Evolutionary conservation across 2,797 vertebrate species (phyloP), one percentile per base, ranked within the genome.

Genomic region (Micrastur ruficollis): DNA sequence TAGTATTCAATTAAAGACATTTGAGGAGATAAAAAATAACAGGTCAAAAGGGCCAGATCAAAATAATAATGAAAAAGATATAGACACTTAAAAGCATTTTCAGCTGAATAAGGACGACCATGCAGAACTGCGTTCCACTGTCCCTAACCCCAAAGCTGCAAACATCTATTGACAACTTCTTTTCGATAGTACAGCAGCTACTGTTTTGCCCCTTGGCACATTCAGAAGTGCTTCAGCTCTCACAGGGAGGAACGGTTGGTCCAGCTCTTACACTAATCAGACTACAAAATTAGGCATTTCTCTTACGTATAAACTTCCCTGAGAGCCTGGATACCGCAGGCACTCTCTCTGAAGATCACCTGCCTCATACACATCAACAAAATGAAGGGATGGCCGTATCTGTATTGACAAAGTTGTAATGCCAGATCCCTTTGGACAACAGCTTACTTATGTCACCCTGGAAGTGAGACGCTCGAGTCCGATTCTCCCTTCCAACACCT

Each of bases 171-270:
- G 46, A 22, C 18, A 75, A 14, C 11, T 71, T 53, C 46, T 84
- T 75, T 63, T 32, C 23, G 11, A 0, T 14, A 42, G 6, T 2
- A 5, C 3, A 56, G 31, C 6, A 36, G 6, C 21, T 18, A 19
- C 13, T 21, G 27, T 3, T 75, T 47, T 59, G 38, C 8, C 47
- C 11, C 12, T 78, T 23, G 44, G 9, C 38, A 31, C 27, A 5
- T 11, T 34, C 32, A n/a, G 26, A 72, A 59, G 8, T 5, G 22
- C 50, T 55, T 17, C 44, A 86, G 32, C 12, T 75, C 50, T 53
- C 83, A 40, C 11, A 32, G 42, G 42, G 71, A 70, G 40, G 11
- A 84, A 32, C 20, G 21, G 18, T 9, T 21, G 34, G 36, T 52
- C 10, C 1, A 0, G 32, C 52, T 63, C 68, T 83, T 47, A 63